These are phyloP conservation scores for Panthera leo DNA, from an alignment of 2,113 vertebrate species.

Conservation along the genomic window DNA sequence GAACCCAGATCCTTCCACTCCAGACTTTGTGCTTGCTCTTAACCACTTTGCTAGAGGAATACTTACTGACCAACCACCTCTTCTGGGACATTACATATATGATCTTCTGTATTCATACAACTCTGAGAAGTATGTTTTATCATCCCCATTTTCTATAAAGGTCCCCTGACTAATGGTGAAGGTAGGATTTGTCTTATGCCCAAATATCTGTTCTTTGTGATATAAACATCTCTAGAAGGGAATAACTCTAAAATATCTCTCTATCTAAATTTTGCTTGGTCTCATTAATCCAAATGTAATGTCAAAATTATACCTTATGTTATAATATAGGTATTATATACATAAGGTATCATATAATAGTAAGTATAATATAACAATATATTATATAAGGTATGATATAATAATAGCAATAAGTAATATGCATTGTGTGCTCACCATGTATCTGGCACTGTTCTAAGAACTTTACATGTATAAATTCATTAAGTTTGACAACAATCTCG, in stretches of 20 bases:
- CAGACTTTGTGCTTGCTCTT: neutral
- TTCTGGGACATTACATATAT: neutral
- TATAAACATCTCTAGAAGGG: neutral
- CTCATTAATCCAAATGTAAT: constrained; percentile 2
- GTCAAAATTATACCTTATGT: neutral
- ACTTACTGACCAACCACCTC: neutral
- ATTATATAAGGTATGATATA: neutral
- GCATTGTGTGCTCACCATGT: neutral
- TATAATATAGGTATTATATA: too few relatives aligned
- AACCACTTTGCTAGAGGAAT: neutral
- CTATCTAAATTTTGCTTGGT: neutral
- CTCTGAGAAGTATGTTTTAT: neutral
- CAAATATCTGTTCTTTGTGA: neutral
- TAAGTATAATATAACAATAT: too few relatives aligned
- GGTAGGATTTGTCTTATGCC: neutral
- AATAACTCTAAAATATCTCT: neutral
- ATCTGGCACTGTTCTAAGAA: neutral
- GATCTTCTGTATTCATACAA: neutral
- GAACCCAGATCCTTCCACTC: neutral
- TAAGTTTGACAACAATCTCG: neutral
- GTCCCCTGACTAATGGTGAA: neutral
- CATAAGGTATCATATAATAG: too few relatives aligned
- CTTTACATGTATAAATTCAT: neutral
- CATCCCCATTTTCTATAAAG: neutral
- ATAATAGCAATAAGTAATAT: neutral